Conservation (phyloP, 92 coral and sea anemone species). For the Epizoanthus fatuus region DNA sequence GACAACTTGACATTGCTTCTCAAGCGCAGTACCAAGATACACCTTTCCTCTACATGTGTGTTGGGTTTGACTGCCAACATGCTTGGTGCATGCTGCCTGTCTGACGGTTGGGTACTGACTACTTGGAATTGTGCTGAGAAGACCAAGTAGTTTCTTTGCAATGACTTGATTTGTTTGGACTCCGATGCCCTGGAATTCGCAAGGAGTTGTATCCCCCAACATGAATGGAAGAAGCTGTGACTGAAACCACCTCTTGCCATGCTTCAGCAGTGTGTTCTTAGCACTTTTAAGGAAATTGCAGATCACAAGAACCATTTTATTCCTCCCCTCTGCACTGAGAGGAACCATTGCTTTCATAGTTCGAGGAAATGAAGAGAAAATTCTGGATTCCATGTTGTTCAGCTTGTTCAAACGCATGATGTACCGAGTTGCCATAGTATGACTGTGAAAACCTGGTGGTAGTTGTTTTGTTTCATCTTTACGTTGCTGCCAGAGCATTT, state of each 20-base stretch:
- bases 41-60: conserved; percentile 1
- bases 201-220: conserved; percentile 18
- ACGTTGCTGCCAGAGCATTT: conserved; percentile 39
- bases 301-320: neutral
- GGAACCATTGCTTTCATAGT: conserved; percentile 32
- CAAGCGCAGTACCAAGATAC: conserved; percentile 14
- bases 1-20: conserved; percentile 14
- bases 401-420: neutral
- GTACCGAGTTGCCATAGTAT: conserved; percentile 25
- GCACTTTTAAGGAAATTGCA: conserved; percentile 8
- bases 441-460: conserved; percentile 32
- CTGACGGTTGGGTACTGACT: conserved; percentile 1
- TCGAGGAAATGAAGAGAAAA: conserved; percentile 21
- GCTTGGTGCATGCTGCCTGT: neutral
- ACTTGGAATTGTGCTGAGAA: conserved; percentile 13
- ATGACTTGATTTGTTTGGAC: conserved; percentile 33
- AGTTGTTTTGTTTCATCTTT: conserved; percentile 12
- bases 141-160: conserved; percentile 7
- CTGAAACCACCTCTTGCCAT: conserved; percentile 35
- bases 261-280: conserved; percentile 20
- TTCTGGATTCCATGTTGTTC: conserved; percentile 3
- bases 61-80: neutral
- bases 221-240: conserved; percentile 29
- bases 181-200: conserved; percentile 24
- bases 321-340: neutral